Base-by-base conservation (phyloP, 2,113 vertebrate genomes). In the Pangasianodon hypophthalmus region DNA sequence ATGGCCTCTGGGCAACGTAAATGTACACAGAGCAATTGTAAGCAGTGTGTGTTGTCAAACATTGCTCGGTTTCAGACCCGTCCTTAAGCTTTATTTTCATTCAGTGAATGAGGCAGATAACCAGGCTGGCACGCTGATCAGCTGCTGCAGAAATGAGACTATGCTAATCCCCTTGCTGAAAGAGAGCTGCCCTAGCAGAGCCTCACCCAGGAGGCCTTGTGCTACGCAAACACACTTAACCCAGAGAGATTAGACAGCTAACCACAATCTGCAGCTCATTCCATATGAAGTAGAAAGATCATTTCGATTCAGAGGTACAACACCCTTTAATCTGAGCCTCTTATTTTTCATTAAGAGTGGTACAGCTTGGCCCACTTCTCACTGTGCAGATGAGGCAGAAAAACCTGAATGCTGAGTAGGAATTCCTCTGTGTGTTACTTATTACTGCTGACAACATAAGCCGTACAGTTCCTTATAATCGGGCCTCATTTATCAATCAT, bases 111-210 rank as follows among this genome's bases (percentile, higher is more conserved):
- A 83, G 44, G 62, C 50, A 48, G 88, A 89, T 88, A 89, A 89
- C 87, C 64, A 64, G 85, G 41, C 79, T n/a, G 86, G 85, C 71
- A 19, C 48, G 88, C 88, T 82, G 87, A 92, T 86, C 87, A 69
- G 88, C 89, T 92, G 44, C 88, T 79, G 79, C 67, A 84, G 77
- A 89, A 88, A 91, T 82, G 84, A 90, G 91, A 86, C 91, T 86
- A 88, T 46, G 21, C 86, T 93, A 92, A 93, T 92, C 91, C 86
- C 84, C 0, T 21, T 48, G 46, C 75, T 89, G 60, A 86, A 79
- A 58, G 64, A 85, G 83, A 83, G 69, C 75, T 71, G 64, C 58
- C 83, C 84, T 16, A 48, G 64, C 79, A 80, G 54, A 90, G 87
- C 87, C 58, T 56, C 19, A 24, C 62, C 84, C 69, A 58, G 83